Percentiles rank a stretch among this genome's conserved stretches.
Evolutionary conservation across 2,797 vertebrate genomes (phyloP).

Genomic region (Heliangelus exortis): DNA sequence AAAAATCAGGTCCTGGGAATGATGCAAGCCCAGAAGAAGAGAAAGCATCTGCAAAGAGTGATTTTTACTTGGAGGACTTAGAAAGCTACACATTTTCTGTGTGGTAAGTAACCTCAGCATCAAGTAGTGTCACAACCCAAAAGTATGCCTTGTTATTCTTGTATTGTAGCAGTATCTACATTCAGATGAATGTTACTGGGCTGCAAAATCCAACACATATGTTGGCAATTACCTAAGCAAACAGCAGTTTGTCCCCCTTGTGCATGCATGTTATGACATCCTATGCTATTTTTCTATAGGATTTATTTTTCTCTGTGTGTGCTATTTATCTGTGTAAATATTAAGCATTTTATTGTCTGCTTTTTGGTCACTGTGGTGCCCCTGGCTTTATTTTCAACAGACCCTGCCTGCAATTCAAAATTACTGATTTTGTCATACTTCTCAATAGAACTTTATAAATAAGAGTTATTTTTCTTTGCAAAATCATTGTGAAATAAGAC

Average conservation of each 20-base stretch:
- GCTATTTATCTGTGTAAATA: not conserved
- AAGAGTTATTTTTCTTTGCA: not conserved
- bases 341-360: not conserved
- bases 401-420: not conserved
- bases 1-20: not conserved
- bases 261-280: not conserved
- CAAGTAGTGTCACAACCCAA: not conserved
- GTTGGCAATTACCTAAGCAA: not conserved
- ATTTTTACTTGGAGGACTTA: slow-evolving; percentile 71
- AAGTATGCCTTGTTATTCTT: not conserved
- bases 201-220: not conserved
- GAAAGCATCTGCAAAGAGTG: not conserved
- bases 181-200: not conserved
- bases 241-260: not conserved
- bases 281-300: not conserved
- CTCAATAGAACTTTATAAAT: not conserved
- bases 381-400: not conserved
- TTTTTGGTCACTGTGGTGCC: not conserved
- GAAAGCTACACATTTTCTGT: slow-evolving; percentile 78
- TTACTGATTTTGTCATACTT: not conserved
- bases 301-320: not conserved
- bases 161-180: not conserved
- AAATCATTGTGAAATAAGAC: not conserved
- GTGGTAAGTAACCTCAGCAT: slow-evolving; percentile 60
- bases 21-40: not conserved